Percentiles rank a stretch among this genome's conserved stretches.
Conservation (phyloP, 2,797 vertebrate species). For the Coilia nasus region DNA sequence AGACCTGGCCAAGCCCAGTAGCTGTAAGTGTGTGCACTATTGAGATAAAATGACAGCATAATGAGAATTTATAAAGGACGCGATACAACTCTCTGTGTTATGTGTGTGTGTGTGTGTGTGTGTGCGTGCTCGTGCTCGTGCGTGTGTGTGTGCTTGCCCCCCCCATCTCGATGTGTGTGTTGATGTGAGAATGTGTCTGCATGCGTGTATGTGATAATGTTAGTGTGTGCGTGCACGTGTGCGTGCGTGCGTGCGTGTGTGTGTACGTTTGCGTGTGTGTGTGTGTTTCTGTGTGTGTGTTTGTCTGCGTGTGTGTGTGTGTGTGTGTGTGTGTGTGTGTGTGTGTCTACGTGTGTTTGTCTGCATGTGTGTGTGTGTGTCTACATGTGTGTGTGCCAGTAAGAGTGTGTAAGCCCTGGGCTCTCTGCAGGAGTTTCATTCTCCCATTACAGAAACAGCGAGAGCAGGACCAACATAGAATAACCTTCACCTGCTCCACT, state of each 20-base stretch:
- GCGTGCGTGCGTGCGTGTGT: not conserved
- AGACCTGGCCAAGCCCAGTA: not conserved
- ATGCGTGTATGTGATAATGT: too few relatives aligned
- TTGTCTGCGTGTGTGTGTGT: not conserved
- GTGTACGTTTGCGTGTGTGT: not conserved
- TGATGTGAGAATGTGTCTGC: not conserved
- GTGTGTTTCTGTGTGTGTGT: not conserved
- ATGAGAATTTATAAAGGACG: not conserved
- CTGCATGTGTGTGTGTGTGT: not conserved
- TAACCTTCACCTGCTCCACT: slow-evolving; percentile 36
- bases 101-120: not conserved
- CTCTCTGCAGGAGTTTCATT: slow-evolving; percentile 9
- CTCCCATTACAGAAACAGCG: slow-evolving; percentile 19
- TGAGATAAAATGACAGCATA: not conserved
- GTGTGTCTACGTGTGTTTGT: not conserved
- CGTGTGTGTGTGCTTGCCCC: not conserved
- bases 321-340: not conserved
- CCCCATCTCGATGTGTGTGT: not conserved
- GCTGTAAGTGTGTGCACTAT: not conserved
- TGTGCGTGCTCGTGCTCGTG: too few relatives aligned
- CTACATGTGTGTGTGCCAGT: not conserved
- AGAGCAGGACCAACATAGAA: not conserved
- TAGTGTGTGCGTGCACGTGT: not conserved
- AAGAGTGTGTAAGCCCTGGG: not conserved
- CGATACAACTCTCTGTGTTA: not conserved